Evolutionary conservation across 2,888 invertebrate genomes (phyloP).

Genomic region (Gonocerus acuteangulatus): DNA sequence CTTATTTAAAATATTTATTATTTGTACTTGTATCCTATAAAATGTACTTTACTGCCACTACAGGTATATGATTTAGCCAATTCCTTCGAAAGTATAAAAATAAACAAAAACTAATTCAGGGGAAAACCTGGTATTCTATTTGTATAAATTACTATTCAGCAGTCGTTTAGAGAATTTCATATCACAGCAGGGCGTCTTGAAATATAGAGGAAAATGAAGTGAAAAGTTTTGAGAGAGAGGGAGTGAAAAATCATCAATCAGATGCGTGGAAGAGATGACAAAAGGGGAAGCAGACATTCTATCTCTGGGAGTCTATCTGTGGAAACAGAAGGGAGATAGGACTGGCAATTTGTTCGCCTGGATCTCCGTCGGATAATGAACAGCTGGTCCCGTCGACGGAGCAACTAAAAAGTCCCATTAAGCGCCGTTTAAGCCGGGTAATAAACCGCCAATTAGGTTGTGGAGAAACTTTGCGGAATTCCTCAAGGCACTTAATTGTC

Average conservation of each 20-base stretch:
- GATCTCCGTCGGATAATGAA: conserved; percentile 15
- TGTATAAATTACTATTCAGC: no score
- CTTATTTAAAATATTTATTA: no score
- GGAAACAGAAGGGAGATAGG: conserved; percentile 16
- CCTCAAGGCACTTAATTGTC: conserved; percentile 13
- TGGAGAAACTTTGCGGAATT: not conserved
- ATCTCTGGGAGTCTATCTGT: conserved; percentile 1
- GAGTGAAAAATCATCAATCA: conserved; percentile 4
- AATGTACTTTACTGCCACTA: no score
- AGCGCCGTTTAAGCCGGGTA: conserved; percentile 7
- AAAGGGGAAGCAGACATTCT: conserved; percentile 8
- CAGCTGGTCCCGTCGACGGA: conserved; percentile 1
- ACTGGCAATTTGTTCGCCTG: conserved; percentile 10
- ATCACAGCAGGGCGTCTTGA: no score
- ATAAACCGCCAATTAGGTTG: conserved; percentile 15
- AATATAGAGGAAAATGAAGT: no score
- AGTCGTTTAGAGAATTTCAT: no score
- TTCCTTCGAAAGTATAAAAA: no score
- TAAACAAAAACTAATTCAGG: no score
- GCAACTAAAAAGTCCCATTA: conserved; percentile 34
- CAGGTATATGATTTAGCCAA: no score
- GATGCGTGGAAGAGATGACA: conserved; percentile 4
- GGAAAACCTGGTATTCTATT: no score
- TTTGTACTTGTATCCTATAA: no score
- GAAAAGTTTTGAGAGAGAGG: no score